phyloP scores from a whole-genome alignment of 2,888 invertebrate species.

The Stegophylla sp. region DNA sequence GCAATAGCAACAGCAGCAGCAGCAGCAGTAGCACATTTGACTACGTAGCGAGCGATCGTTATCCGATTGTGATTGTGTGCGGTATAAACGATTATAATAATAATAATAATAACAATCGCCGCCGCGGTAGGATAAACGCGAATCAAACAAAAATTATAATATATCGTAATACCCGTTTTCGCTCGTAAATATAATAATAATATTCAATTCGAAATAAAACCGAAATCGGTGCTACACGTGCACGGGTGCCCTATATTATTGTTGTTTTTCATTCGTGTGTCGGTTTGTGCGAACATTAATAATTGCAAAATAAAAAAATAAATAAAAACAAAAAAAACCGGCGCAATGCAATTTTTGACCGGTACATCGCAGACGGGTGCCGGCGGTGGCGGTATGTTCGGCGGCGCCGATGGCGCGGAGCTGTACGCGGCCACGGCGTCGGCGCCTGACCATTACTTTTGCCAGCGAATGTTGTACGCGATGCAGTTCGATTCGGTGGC shows the following conservation, averaged over 20 bases:
- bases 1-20: constrained; percentile 6
- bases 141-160: no score
- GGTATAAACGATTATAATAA: neutral
- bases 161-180: no score
- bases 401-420: constrained; percentile 57
- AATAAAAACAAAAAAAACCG: neutral
- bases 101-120: neutral
- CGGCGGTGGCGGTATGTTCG: constrained; percentile 57
- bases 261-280: neutral
- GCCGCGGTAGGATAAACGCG: no score
- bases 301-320: no score
- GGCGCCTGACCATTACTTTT: constrained; percentile 61
- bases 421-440: constrained; percentile 59
- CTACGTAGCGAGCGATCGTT: neutral
- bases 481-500: constrained; percentile 61
- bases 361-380: constrained; percentile 53
- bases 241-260: no score
- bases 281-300: no score
- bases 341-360: constrained; percentile 56
- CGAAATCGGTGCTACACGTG: no score
- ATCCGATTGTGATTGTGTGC: constrained; percentile 16
- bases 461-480: constrained; percentile 61
- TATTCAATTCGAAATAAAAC: no score
- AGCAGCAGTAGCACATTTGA: neutral
- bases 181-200: no score